A percentile compares a stretch with the other conserved stretches of the same genome.
Conservation (phyloP, 2,888 invertebrate species). For the Campaea margaritaria region DNA sequence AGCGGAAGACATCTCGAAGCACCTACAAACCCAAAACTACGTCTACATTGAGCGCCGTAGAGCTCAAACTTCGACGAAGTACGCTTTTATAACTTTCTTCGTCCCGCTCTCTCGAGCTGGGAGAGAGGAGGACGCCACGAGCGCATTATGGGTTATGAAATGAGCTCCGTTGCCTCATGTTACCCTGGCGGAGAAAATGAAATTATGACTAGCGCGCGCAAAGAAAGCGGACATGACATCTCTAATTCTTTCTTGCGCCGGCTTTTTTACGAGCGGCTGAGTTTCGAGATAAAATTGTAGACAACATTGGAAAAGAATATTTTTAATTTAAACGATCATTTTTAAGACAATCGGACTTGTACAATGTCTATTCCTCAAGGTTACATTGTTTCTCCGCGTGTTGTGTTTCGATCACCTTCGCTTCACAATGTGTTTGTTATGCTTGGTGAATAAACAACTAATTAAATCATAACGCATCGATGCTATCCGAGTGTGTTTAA, state of each 20-base stretch:
- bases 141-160: slow-evolving; percentile 82
- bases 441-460: background rate
- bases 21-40: slow-evolving; percentile 59
- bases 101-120: slow-evolving; percentile 53
- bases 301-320: slow-evolving; percentile 38
- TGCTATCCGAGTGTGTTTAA: background rate
- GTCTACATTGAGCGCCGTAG: slow-evolving; percentile 56
- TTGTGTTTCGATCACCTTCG: slow-evolving; percentile 1
- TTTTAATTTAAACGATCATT: slow-evolving; percentile 33
- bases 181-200: slow-evolving; percentile 75
- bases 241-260: slow-evolving; percentile 55
- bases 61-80: slow-evolving; percentile 66
- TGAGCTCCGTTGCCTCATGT: slow-evolving; percentile 77
- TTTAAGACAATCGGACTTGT: slow-evolving; percentile 19
- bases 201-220: slow-evolving; percentile 76
- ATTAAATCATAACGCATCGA: slow-evolving; percentile 16
- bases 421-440: slow-evolving; percentile 6
- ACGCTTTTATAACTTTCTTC: slow-evolving; percentile 58
- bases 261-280: slow-evolving; percentile 46
- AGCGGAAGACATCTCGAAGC: slow-evolving; percentile 65
- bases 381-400: background rate
- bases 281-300: slow-evolving; percentile 44
- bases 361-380: slow-evolving; percentile 8
- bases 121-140: slow-evolving; percentile 58
- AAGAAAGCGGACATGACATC: slow-evolving; percentile 74